phyloP scores from a whole-genome alignment of 2,797 vertebrate genomes.

The Bradypodion pumilum region DNA sequence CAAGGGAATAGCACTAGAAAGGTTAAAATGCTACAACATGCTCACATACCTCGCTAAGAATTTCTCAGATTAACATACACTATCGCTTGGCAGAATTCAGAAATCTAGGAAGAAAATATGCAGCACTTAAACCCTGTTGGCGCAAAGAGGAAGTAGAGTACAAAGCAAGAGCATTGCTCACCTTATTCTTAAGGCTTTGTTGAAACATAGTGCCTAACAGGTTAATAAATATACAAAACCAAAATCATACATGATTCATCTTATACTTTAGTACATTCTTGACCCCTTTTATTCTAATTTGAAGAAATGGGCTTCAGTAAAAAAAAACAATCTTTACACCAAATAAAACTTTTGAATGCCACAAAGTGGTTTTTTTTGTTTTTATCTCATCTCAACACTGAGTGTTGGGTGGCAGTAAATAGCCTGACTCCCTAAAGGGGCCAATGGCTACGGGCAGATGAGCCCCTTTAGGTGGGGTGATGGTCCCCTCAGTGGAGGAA shows the following conservation, averaged over 20 bases:
- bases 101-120: neutral
- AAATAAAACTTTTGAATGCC: no score
- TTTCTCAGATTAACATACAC: conserved; percentile 7
- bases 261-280: neutral
- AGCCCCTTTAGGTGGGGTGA: no score
- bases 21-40: conserved; percentile 7
- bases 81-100: neutral
- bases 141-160: neutral
- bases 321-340: no score
- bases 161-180: neutral
- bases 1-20: conserved; percentile 28
- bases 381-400: no score
- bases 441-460: no score
- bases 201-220: neutral
- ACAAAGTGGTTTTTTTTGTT: no score
- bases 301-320: no score
- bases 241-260: neutral
- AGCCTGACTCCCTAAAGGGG: no score
- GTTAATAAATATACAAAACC: neutral
- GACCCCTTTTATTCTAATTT: neutral
- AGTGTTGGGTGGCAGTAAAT: no score
- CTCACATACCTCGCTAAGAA: conserved; percentile 16
- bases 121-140: neutral
- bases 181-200: neutral
- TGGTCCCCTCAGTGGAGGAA: no score